Percentiles rank a stretch among this genome's conserved stretches.
Evolutionary conservation across 2,113 vertebrate species (phyloP).

Genomic region (Nothobranchius furzeri): DNA sequence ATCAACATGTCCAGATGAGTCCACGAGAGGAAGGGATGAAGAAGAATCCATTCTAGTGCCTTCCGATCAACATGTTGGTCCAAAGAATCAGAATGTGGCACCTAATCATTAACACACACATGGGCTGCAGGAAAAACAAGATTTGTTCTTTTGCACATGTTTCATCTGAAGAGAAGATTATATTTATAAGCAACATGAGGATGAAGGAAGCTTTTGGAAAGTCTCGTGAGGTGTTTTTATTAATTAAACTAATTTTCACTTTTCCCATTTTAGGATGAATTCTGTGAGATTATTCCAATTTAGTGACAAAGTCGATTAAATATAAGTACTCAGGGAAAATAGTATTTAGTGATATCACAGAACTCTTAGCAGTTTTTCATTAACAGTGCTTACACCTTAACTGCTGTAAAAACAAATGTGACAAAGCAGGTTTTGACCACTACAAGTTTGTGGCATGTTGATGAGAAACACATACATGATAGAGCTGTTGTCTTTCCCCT

Average conservation of each 20-base stretch:
- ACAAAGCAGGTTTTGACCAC: conserved; percentile 21
- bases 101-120: conserved; percentile 28
- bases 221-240: background rate
- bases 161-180: background rate
- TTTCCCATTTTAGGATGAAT: conserved; percentile 19
- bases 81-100: conserved; percentile 25
- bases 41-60: conserved; percentile 34
- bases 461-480: conserved; percentile 9
- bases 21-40: conserved; percentile 19
- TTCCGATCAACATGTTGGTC: conserved; percentile 20
- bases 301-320: conserved; percentile 5
- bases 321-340: conserved; percentile 36
- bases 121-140: conserved; percentile 15
- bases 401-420: conserved; percentile 41
- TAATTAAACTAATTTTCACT: conserved; percentile 19
- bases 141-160: conserved; percentile 39
- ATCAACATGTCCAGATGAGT: conserved; percentile 25
- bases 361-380: conserved; percentile 5
- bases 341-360: background rate
- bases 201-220: conserved; percentile 31
- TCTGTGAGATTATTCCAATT: conserved; percentile 23
- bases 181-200: conserved; percentile 10
- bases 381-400: conserved; percentile 37
- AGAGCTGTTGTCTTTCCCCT: conserved; percentile 3
- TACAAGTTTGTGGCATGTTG: conserved; percentile 14